phyloP scores from a whole-genome alignment of 2,797 vertebrate genomes.

The Trachops cirrhosus region DNA sequence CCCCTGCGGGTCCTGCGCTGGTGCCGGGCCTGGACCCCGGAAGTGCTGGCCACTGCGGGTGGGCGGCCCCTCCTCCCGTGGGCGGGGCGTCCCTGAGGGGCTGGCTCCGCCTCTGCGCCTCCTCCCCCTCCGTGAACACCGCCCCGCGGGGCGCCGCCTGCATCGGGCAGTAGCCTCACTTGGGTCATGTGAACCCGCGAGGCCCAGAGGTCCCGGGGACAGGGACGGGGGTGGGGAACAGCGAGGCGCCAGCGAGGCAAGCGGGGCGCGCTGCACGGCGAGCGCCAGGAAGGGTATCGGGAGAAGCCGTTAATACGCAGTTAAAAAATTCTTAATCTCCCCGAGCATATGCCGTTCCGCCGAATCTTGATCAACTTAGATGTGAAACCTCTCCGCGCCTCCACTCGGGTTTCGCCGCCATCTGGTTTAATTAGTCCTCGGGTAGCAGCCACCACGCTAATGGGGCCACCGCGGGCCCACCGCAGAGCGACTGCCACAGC shows the following conservation, averaged over 20 bases:
- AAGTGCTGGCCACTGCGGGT: rapidly evolving
- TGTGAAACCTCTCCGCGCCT: constrained; percentile 77
- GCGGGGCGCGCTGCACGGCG: constrained; percentile 22
- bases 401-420: constrained; percentile 75
- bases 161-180: background rate
- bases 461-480: constrained; percentile 74
- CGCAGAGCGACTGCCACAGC: constrained; percentile 31
- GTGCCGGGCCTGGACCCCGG: background rate
- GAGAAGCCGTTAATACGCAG: constrained; percentile 77
- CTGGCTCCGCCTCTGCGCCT: background rate
- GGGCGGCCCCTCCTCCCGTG: rapidly evolving
- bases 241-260: background rate
- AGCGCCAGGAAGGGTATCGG: constrained; percentile 77
- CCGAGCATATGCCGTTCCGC: constrained; percentile 82
- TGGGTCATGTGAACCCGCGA: background rate
- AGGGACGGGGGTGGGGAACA: background rate
- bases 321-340: constrained; percentile 77
- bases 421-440: constrained; percentile 85
- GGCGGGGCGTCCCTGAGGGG: rapidly evolving
- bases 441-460: constrained; percentile 82
- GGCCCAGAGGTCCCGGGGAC: background rate
- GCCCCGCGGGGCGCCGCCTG: background rate
- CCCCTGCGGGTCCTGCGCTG: rapidly evolving
- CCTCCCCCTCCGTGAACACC: background rate
- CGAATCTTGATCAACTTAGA: constrained; percentile 84